Evolutionary conservation across 1,140 invertebrate genomes (phyloP), one percentile per base, ranked within the genome.

Genomic region (Bombus turneri): DNA sequence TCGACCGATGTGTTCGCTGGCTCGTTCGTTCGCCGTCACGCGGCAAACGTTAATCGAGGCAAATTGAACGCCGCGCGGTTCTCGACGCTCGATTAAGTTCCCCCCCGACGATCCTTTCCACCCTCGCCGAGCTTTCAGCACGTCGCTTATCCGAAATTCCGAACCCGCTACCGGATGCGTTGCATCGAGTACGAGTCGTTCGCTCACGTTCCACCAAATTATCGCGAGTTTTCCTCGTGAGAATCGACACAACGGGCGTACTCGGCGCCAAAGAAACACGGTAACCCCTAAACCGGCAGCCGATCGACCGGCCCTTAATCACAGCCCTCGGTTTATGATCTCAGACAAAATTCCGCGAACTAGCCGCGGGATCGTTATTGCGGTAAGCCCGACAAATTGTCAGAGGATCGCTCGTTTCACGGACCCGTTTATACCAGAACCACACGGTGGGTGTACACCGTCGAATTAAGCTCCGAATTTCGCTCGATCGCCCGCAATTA

Each of bases 271-370:
- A 12, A n/a, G 28, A 12, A 62, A n/a, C 59, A 31, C 72, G 41
- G 59, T 81, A 78, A 72, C 64, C 41, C 43, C 10, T 43, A 31
- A 62, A 75, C 22, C 71, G 39, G 78, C 47, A 39, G 41, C 34
- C 76, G 68, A 81, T 84, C 64, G 81, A 77, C 37, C 64, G 74
- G 34, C 25, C 59, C 85, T 85, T 92, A 91, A 91, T 92, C 81
- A 91, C 87, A 92, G 86, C 64, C 87, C 57, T 72, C 73, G 82
- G 76, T 92, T 92, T 91, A 92, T 88, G 85, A 86, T 84, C 82
- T 86, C 86, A 77, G 87, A 90, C 83, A 62, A 87, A 87, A 90
- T 92, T 92, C 91, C 76, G 68, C 88, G 91, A 93, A 92, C 59
- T 69, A 71, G 73, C 80, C 62, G 41, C 69, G 73, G 83, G 82